Evolutionary conservation across 2,113 vertebrate species (phyloP).

Genomic region (Meriones unguiculatus): DNA sequence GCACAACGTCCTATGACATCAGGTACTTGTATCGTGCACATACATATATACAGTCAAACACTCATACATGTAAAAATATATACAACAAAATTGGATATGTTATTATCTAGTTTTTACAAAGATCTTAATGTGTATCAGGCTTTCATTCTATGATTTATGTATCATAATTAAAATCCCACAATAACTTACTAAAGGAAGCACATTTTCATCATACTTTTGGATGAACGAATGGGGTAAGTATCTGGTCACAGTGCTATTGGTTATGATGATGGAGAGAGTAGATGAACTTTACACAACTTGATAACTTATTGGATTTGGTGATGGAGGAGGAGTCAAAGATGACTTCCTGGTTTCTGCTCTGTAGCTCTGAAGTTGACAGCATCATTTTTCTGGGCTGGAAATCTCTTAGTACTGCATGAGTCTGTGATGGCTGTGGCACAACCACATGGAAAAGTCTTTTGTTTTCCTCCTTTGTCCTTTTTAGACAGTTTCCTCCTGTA

Average conservation of each 20-base stretch:
- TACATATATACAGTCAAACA: not conserved
- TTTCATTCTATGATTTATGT: not conserved
- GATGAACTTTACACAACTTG: not conserved
- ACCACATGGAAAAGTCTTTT: not conserved
- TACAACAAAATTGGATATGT: not conserved
- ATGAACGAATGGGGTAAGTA: not conserved
- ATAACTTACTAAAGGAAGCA: not conserved
- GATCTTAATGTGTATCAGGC: not conserved
- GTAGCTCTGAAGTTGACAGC: not conserved
- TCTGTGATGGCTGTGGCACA: not conserved
- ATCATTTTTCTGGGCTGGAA: conserved; percentile 13
- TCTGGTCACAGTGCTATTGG: not conserved
- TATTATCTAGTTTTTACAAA: not conserved
- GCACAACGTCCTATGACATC: not conserved
- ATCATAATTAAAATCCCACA: conserved; percentile 7
- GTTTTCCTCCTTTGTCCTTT: not conserved
- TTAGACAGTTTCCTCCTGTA: not conserved
- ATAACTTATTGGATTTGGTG: not conserved
- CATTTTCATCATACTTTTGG: not conserved
- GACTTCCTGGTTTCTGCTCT: not conserved
- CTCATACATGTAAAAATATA: not conserved
- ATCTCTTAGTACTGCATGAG: not conserved
- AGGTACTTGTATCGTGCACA: not conserved
- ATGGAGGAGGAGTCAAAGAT: not conserved
- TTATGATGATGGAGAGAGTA: not conserved